Percentiles rank a stretch among this genome's conserved stretches.
Evolutionary conservation across 2,113 vertebrate genomes (phyloP).

Genomic region (Hirundichthys speculiger): DNA sequence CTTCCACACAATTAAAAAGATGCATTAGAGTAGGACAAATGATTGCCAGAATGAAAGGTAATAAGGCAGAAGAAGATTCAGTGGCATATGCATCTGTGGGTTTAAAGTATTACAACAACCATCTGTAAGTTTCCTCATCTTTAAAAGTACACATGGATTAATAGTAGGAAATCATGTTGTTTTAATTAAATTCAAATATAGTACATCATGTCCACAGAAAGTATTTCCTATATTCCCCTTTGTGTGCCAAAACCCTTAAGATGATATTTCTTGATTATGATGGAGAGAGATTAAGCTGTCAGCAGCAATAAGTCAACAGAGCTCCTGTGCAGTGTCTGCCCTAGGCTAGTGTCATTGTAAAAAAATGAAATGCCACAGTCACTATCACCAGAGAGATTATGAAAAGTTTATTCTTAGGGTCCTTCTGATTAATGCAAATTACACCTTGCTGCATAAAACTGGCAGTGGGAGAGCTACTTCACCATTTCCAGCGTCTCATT

Average conservation of each 20-base stretch:
- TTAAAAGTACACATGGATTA: neutral
- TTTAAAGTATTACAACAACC: neutral
- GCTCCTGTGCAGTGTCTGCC: conserved; percentile 41
- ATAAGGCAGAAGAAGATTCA: neutral
- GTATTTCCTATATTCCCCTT: conserved; percentile 10
- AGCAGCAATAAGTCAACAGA: conserved; percentile 56
- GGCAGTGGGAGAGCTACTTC: conserved; percentile 22
- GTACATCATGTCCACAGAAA: neutral
- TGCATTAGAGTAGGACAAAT: conserved; percentile 15
- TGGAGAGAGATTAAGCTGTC: conserved; percentile 64
- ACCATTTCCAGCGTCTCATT: conserved; percentile 3
- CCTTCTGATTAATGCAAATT: conserved; percentile 72
- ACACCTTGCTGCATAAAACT: conserved; percentile 47
- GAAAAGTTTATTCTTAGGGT: conserved; percentile 71
- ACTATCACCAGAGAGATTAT: conserved; percentile 56
- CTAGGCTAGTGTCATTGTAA: conserved; percentile 37
- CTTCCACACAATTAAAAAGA: conserved; percentile 36
- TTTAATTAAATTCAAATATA: neutral
- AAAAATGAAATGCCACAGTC: conserved; percentile 58
- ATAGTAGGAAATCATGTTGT: neutral
- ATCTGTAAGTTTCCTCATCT: too few relatives aligned
- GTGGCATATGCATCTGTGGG: neutral
- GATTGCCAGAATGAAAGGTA: neutral
- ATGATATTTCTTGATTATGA: conserved; percentile 56
- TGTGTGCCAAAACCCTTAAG: conserved; percentile 15